These are phyloP conservation scores for Platycheirus rosarum DNA, from an alignment of 2,888 invertebrate species.

Conservation along the genomic window DNA sequence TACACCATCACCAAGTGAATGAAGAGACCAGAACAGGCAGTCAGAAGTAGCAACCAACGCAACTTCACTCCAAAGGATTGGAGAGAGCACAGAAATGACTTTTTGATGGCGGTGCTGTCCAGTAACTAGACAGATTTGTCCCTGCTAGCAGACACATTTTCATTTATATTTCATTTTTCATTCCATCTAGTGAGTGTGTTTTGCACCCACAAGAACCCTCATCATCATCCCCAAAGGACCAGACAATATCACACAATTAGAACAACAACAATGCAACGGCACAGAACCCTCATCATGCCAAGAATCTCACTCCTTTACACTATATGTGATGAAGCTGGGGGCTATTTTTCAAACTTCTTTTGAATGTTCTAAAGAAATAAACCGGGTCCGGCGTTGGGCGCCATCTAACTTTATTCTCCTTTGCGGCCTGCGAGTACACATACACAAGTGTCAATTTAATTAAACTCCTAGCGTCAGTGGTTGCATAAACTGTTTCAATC, in stretches of 20 bases:
- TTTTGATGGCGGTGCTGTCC: slow-evolving; percentile 69
- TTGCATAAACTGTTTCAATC: slow-evolving; percentile 60
- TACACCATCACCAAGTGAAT: slow-evolving; percentile 18
- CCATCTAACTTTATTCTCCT: slow-evolving; percentile 8
- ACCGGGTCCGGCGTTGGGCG: slow-evolving; percentile 18
- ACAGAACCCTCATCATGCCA: slow-evolving; percentile 27
- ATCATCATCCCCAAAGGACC: slow-evolving; percentile 3
- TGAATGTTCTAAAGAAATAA: slow-evolving; percentile 35
- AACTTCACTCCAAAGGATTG: slow-evolving; percentile 3
- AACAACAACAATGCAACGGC: slow-evolving; percentile 48
- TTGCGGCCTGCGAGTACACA: not conserved
- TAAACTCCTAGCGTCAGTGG: slow-evolving; percentile 63
- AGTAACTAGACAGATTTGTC: slow-evolving; percentile 70
- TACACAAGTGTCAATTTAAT: slow-evolving; percentile 55
- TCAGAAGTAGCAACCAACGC: slow-evolving; percentile 32
- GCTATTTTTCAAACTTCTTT: slow-evolving; percentile 59
- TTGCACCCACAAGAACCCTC: slow-evolving; percentile 5
- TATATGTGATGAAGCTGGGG: slow-evolving; percentile 27
- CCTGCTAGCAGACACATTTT: slow-evolving; percentile 66
- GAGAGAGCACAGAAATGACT: slow-evolving; percentile 62
- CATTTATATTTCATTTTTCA: slow-evolving; percentile 74
- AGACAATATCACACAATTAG: slow-evolving; percentile 38
- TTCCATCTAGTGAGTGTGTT: slow-evolving; percentile 33
- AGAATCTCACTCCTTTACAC: slow-evolving; percentile 17
- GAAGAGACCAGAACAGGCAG: slow-evolving; percentile 4